Percentiles rank a stretch among this genome's conserved stretches.
phyloP scores from a whole-genome alignment of 2,888 invertebrate genomes.

The Hirtodrosophila trivittata region DNA sequence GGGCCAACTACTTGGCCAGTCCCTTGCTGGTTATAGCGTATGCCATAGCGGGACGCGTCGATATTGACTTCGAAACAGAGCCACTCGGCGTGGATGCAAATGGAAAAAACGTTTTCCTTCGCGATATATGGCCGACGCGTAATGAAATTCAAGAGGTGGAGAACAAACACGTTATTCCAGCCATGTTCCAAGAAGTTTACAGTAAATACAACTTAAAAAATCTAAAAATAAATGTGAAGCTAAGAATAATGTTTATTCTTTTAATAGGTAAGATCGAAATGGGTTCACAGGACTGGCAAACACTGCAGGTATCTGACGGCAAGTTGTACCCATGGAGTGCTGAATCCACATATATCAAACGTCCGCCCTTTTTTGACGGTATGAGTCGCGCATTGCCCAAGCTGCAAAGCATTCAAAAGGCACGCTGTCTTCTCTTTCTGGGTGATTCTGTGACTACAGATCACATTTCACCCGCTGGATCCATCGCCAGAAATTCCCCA shows the following conservation, averaged over 20 bases:
- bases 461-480: slow-evolving; percentile 99
- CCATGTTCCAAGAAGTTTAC: slow-evolving; percentile 95
- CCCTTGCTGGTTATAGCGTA: slow-evolving; percentile 98
- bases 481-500: slow-evolving; percentile 97
- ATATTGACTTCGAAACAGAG: slow-evolving; percentile 96
- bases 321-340: slow-evolving; percentile 96
- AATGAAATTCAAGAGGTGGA: slow-evolving; percentile 95
- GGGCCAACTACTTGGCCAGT: slow-evolving; percentile 99
- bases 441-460: slow-evolving; percentile 99
- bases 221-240: too few relatives aligned
- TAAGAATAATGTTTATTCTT: neutral
- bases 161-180: slow-evolving; percentile 94
- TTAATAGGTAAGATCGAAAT: slow-evolving; percentile 89
- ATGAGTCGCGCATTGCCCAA: slow-evolving; percentile 87
- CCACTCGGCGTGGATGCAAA: slow-evolving; percentile 88
- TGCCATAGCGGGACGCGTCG: slow-evolving; percentile 96
- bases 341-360: slow-evolving; percentile 96
- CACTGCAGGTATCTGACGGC: slow-evolving; percentile 90
- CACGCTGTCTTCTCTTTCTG: slow-evolving; percentile 92
- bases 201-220: slow-evolving; percentile 60
- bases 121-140: slow-evolving; percentile 98
- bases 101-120: slow-evolving; percentile 91
- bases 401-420: slow-evolving; percentile 87
- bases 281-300: slow-evolving; percentile 94
- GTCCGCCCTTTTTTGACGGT: slow-evolving; percentile 96